Conservation (phyloP, 2,888 invertebrate species). For the Eupithecia centaureata region DNA sequence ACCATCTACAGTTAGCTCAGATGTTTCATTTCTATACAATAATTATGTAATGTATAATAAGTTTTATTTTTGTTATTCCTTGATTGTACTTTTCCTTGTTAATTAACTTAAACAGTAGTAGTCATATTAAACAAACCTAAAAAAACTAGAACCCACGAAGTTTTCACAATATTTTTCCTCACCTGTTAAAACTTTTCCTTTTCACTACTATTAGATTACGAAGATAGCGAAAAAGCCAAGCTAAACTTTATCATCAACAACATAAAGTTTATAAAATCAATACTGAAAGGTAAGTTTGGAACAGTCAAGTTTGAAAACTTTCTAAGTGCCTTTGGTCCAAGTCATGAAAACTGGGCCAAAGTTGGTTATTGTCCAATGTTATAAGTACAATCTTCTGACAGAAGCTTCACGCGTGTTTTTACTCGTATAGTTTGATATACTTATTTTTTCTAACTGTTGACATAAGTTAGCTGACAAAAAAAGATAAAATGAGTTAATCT, state of each 20-base stretch:
- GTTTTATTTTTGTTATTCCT: too few relatives aligned
- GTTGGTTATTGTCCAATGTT: background rate
- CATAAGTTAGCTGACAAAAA: too few relatives aligned
- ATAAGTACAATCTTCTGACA: too few relatives aligned
- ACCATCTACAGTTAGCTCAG: too few relatives aligned
- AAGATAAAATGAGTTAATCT: too few relatives aligned
- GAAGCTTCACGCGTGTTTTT: too few relatives aligned
- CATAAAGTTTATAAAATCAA: constrained; percentile 57
- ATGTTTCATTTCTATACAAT: too few relatives aligned
- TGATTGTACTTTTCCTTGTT: too few relatives aligned
- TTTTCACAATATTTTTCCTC: background rate
- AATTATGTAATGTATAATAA: too few relatives aligned
- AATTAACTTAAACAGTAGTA: background rate
- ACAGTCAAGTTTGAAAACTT: constrained; percentile 54
- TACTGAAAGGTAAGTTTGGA: constrained; percentile 68
- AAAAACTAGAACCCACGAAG: background rate
- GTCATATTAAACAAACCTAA: background rate
- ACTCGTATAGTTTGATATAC: too few relatives aligned
- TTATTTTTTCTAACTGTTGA: too few relatives aligned
- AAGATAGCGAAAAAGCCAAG: background rate
- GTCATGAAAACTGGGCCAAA: constrained; percentile 31
- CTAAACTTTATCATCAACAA: constrained; percentile 30
- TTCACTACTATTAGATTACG: constrained; percentile 3
- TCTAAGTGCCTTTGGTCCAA: constrained; percentile 57
- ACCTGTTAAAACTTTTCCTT: background rate